Evolutionary conservation across 1,140 invertebrate genomes (phyloP).

Genomic region (Palaemon carinicauda): DNA sequence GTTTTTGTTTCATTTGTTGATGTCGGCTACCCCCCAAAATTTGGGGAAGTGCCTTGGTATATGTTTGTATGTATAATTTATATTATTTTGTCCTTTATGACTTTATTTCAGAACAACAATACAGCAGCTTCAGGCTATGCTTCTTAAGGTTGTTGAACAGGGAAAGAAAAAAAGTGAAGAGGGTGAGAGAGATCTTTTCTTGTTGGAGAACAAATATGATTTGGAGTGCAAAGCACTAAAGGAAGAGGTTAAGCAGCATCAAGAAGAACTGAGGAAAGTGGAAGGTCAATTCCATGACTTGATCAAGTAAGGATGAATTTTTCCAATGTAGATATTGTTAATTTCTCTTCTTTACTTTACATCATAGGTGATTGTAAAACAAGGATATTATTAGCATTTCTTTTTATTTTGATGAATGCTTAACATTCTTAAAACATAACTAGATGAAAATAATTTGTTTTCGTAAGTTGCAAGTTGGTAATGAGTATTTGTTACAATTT

Average conservation of each 20-base stretch:
- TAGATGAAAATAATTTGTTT: too few relatives aligned
- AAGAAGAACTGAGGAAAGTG: slow-evolving; percentile 33
- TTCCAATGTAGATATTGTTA: too few relatives aligned
- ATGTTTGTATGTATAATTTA: too few relatives aligned
- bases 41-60: too few relatives aligned
- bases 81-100: too few relatives aligned
- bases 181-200: not conserved
- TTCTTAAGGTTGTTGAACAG: slow-evolving; percentile 26
- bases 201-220: slow-evolving; percentile 28
- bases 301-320: slow-evolving; percentile 47
- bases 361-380: too few relatives aligned
- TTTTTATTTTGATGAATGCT: not conserved
- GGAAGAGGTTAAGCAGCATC: slow-evolving; percentile 2
- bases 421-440: too few relatives aligned
- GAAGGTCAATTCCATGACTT: slow-evolving; percentile 44
- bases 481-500: too few relatives aligned
- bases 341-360: too few relatives aligned
- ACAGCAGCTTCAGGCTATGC: slow-evolving; percentile 17
- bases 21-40: too few relatives aligned
- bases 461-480: too few relatives aligned
- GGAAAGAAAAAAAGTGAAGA: slow-evolving; percentile 8
- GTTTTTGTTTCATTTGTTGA: too few relatives aligned
- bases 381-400: not conserved
- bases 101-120: not conserved
- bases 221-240: not conserved